Evolutionary conservation across 2,113 vertebrate genomes (phyloP).

Genomic region (Ctenodactylus gundi): DNA sequence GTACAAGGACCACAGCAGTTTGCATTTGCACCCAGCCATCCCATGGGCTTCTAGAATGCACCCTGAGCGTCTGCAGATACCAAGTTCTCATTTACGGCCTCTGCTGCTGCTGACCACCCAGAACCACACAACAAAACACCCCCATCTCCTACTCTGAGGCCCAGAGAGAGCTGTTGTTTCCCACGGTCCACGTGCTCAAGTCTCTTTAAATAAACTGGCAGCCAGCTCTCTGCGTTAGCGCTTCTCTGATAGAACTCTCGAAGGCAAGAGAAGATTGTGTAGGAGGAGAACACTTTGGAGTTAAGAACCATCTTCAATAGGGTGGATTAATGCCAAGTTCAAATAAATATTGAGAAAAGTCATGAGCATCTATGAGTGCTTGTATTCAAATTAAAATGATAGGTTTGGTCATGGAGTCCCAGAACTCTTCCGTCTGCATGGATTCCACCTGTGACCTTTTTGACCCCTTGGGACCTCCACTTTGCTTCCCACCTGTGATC

Average conservation of each 20-base stretch:
- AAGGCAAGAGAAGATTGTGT: too few relatives aligned
- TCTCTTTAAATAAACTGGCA: too few relatives aligned
- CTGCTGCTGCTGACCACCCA: not conserved
- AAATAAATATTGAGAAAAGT: not conserved
- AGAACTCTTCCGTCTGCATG: not conserved
- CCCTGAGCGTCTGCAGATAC: not conserved
- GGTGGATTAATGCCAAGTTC: not conserved
- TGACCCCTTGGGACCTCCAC: too few relatives aligned
- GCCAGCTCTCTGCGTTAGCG: too few relatives aligned
- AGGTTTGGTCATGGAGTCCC: too few relatives aligned
- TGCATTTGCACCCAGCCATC: accelerated
- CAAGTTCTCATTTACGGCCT: accelerated
- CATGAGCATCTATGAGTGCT: too few relatives aligned
- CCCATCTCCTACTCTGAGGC: not conserved
- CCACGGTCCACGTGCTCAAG: not conserved
- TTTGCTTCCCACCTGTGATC: too few relatives aligned
- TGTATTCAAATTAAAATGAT: too few relatives aligned
- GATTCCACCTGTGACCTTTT: not conserved
- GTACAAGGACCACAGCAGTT: accelerated
- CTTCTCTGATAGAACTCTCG: too few relatives aligned
- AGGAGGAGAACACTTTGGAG: too few relatives aligned
- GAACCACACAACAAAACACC: not conserved
- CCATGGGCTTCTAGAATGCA: not conserved
- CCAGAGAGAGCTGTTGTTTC: too few relatives aligned
- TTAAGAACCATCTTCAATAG: not conserved